These are phyloP conservation scores for Euthynnus affinis DNA, from an alignment of 2,797 vertebrate genomes.

Conservation along the genomic window DNA sequence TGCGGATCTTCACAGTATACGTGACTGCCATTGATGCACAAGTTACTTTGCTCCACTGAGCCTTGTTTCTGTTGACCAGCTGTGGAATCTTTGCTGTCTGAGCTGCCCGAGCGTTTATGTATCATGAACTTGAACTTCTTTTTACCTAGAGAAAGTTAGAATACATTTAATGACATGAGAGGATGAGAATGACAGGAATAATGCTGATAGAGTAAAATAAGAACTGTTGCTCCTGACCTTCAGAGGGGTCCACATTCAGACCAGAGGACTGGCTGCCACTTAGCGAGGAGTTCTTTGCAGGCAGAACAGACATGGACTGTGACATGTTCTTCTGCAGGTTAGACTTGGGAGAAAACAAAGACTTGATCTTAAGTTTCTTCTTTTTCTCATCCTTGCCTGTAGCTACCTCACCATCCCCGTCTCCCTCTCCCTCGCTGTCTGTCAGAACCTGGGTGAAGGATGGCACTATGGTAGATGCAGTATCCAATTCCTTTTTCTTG, in stretches of 20 bases:
- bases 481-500: slow-evolving; percentile 90
- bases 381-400: slow-evolving; percentile 72
- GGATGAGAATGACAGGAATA: background rate
- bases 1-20: slow-evolving; percentile 89
- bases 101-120: slow-evolving; percentile 89
- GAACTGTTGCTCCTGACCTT: slow-evolving; percentile 69
- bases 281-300: slow-evolving; percentile 78
- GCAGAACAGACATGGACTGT: slow-evolving; percentile 92
- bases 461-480: slow-evolving; percentile 84
- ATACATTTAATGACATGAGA: background rate
- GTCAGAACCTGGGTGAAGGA: slow-evolving; percentile 83
- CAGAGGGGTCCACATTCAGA: slow-evolving; percentile 81
- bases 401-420: slow-evolving; percentile 21
- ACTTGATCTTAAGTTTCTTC: slow-evolving; percentile 92
- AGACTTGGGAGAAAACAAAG: slow-evolving; percentile 90
- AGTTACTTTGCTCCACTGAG: slow-evolving; percentile 84
- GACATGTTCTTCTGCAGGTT: slow-evolving; percentile 92
- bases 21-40: slow-evolving; percentile 95
- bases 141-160: slow-evolving; percentile 76
- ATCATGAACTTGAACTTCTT: slow-evolving; percentile 87
- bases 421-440: slow-evolving; percentile 91
- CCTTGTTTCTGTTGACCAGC: slow-evolving; percentile 44
- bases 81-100: slow-evolving; percentile 86
- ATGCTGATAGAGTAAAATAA: background rate
- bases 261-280: slow-evolving; percentile 83